Evolutionary conservation across 1,140 invertebrate genomes (phyloP).

Genomic region (Orius laevigatus): DNA sequence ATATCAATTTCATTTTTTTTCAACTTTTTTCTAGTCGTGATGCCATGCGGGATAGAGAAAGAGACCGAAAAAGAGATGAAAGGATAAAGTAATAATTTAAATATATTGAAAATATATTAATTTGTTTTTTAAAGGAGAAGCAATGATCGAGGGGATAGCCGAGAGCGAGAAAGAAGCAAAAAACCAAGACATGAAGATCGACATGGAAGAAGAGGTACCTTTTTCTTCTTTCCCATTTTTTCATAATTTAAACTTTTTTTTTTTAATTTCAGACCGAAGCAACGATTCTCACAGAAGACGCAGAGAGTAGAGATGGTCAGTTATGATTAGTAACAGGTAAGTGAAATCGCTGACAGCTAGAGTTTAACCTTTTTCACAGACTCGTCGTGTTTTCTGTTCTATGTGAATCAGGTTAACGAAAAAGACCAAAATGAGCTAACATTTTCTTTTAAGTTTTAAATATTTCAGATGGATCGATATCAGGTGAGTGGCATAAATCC

Average conservation of each 20-base stretch:
- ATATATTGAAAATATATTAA: not conserved
- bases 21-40: too few relatives aligned
- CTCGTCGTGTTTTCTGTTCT: not conserved
- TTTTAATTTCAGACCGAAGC: constrained; percentile 5
- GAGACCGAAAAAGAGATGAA: constrained; percentile 6
- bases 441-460: not conserved
- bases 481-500: constrained; percentile 1
- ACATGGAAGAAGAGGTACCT: constrained; percentile 11
- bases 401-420: not conserved
- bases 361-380: not conserved
- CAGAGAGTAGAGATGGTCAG: constrained; percentile 13
- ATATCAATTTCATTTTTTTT: not conserved
- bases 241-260: not conserved
- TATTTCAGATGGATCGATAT: constrained; percentile 4
- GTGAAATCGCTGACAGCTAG: constrained; percentile 1
- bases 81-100: not conserved
- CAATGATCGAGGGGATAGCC: constrained; percentile 9
- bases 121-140: not conserved
- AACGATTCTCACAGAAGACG: constrained; percentile 9
- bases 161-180: constrained; percentile 11
- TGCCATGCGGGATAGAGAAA: constrained; percentile 4
- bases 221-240: not conserved
- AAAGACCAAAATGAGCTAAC: not conserved
- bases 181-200: constrained; percentile 16
- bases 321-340: constrained; percentile 14